Evolutionary conservation across 2,113 vertebrate species (phyloP).

Genomic region (Asarcornis scutulata): DNA sequence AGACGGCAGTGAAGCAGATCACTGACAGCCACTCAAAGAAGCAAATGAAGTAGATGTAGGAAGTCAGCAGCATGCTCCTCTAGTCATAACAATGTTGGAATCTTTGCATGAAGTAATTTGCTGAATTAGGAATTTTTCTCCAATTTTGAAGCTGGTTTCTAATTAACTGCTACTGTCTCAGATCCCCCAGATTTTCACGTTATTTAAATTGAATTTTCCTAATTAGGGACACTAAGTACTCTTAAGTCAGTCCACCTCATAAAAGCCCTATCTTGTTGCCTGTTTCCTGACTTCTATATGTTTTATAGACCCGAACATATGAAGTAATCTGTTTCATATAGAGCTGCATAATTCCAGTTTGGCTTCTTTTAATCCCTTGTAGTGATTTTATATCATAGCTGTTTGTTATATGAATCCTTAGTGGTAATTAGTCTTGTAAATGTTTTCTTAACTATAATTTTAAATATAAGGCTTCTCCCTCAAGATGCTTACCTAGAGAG

Average conservation of each 20-base stretch:
- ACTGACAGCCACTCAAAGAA: neutral
- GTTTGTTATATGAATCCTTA: neutral
- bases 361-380: neutral
- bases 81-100: neutral
- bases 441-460: neutral
- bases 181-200: neutral
- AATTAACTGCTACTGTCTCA: neutral
- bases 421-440: neutral
- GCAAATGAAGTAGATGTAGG: neutral
- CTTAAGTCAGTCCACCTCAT: neutral
- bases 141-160: neutral
- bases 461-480: neutral
- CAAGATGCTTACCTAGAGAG: neutral
- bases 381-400: neutral
- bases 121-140: neutral
- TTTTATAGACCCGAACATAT: neutral
- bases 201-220: neutral
- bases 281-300: neutral
- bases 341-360: neutral
- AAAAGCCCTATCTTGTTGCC: neutral
- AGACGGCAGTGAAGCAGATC: neutral
- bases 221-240: fast-evolving
- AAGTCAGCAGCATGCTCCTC: neutral
- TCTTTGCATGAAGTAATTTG: neutral
- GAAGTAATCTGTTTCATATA: neutral